phyloP scores from a whole-genome alignment of 1,140 invertebrate genomes.

The Littorina saxatilis region DNA sequence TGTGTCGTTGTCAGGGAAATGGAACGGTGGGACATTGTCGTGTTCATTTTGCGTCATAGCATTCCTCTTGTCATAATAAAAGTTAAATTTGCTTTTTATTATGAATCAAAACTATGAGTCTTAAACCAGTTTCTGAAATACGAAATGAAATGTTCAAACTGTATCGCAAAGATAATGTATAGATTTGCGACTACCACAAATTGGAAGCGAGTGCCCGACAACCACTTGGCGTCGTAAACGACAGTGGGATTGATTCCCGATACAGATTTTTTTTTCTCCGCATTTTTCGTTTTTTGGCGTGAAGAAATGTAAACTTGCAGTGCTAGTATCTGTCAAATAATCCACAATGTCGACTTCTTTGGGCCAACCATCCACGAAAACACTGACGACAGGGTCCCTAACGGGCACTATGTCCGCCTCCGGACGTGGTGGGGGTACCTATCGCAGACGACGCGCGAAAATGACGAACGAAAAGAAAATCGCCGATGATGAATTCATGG shows the following conservation, averaged over 20 bases:
- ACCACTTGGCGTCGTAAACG: conserved; percentile 30
- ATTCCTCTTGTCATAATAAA: too few relatives aligned
- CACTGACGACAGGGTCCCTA: conserved; percentile 18
- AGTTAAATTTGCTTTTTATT: too few relatives aligned
- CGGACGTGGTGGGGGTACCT: not conserved
- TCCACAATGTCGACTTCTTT: conserved; percentile 28
- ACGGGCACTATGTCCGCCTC: conserved; percentile 29
- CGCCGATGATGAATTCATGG: conserved; percentile 75
- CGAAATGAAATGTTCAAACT: too few relatives aligned
- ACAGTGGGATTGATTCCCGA: not conserved
- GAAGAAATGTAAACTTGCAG: not conserved
- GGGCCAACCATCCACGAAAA: conserved; percentile 33
- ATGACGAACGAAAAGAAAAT: conserved; percentile 68
- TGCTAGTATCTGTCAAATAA: not conserved
- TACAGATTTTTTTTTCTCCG: not conserved
- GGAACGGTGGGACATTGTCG: conserved; percentile 32
- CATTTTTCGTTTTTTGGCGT: not conserved
- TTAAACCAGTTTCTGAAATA: too few relatives aligned
- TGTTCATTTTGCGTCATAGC: not conserved
- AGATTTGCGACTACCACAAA: conserved; percentile 35
- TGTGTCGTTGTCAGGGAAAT: conserved; percentile 40
- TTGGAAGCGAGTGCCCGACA: conserved; percentile 26
- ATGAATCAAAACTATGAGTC: too few relatives aligned
- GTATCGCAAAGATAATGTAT: too few relatives aligned
- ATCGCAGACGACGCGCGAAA: conserved; percentile 53